Evolutionary conservation across 2,797 vertebrate species (phyloP).

Genomic region (Sparus aurata): DNA sequence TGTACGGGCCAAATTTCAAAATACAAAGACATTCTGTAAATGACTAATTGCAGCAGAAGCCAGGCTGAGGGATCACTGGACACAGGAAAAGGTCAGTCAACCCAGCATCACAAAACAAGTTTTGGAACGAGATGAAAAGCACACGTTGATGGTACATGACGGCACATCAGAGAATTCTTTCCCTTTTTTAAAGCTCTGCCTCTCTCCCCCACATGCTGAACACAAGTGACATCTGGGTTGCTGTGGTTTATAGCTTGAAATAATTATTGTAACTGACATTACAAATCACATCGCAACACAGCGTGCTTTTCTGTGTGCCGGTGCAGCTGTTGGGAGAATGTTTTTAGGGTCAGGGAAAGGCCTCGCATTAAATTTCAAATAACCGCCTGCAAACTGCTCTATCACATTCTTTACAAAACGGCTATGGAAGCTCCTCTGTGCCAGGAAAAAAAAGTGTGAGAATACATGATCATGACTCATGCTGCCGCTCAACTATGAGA

Average conservation of each 20-base stretch:
- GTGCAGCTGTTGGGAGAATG: slow-evolving; percentile 24
- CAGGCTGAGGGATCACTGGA: slow-evolving; percentile 13
- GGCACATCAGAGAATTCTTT: slow-evolving; percentile 32
- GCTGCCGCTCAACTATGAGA: not conserved
- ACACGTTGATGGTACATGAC: slow-evolving; percentile 34
- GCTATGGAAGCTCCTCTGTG: not conserved
- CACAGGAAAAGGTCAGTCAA: slow-evolving; percentile 20
- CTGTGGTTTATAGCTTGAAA: slow-evolving; percentile 38
- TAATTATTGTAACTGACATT: slow-evolving; percentile 45
- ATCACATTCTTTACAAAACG: not conserved
- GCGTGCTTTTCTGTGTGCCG: slow-evolving; percentile 4
- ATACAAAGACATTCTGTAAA: slow-evolving; percentile 7
- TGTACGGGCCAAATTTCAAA: not conserved
- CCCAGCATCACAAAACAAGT: slow-evolving; percentile 15
- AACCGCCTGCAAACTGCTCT: slow-evolving; percentile 20
- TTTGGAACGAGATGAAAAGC: slow-evolving; percentile 15
- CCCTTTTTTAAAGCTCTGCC: slow-evolving; percentile 12
- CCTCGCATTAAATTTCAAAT: slow-evolving; percentile 26
- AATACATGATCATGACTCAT: not conserved
- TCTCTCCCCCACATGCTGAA: slow-evolving; percentile 31
- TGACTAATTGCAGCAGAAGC: slow-evolving; percentile 21
- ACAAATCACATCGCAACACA: slow-evolving; percentile 21
- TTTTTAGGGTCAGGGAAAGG: slow-evolving; percentile 18
- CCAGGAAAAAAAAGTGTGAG: not conserved
- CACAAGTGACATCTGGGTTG: slow-evolving; percentile 45